Evolutionary conservation across 2,888 invertebrate species (phyloP), one percentile per base, ranked within the genome.

Genomic region (Podabrus alpinus): DNA sequence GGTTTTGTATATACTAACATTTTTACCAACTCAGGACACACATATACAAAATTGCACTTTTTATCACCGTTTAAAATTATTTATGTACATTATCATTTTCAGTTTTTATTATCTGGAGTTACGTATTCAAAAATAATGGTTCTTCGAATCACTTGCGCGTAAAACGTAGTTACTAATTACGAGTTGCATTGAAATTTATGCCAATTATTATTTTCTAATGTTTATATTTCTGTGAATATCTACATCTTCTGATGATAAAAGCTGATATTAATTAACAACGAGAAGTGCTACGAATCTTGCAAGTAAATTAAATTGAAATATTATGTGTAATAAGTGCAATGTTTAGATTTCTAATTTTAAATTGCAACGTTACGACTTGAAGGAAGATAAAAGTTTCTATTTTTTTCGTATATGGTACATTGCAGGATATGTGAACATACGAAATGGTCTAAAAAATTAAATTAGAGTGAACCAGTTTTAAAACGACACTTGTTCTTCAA

Each of bases 401-500:
- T 45, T 45, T 19, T 45, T 45, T 45, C 45, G 45, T 45, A 45
- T 45, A 45, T 45, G 45, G 45, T 45, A 45, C 45, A 45, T 45
- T 45, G 45, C 45, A 45, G 45, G 45, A 45, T 45, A 45, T 45
- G 45, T 45, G 45, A 45, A 45, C 45, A 45, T 45, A 45, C n/a
- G 45, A 45, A 45, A 45, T 45, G 45, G 45, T 45, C 45, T 45
- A 45, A 45, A 74, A 72, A 77, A 77, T 71, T 45, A 69, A 75
- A 79, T 73, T 69, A 76, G 71, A 72, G 62, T 72, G 73, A 75
- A 79, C 81, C 77, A 76, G 81, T 81, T 79, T 75, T 69, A 69
- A 60, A 79, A 80, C 78, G 80, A 74, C 80, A 80, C 79, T 80
- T 80, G 80, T 76, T 79, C 66, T 77, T 75, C 77, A 79, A 77